Evolutionary conservation across 2,113 vertebrate species (phyloP).

Genomic region (Marmota flaviventris): DNA sequence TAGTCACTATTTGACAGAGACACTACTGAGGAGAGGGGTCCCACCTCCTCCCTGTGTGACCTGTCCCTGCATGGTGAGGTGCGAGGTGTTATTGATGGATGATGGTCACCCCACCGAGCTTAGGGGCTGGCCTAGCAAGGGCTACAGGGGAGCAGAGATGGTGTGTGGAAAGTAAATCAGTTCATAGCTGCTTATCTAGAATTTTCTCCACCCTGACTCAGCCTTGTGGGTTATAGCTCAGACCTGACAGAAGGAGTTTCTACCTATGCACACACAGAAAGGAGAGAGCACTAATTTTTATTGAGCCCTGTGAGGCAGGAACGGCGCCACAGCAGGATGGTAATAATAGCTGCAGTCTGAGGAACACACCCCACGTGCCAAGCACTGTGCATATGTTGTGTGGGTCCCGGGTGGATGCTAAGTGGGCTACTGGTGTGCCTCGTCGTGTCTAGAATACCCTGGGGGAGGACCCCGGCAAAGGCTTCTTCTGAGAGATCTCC

Average conservation of each 20-base stretch:
- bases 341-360: background rate
- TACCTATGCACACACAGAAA: background rate
- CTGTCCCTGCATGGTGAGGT: rapidly evolving
- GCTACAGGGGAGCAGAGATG: background rate
- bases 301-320: background rate
- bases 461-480: background rate
- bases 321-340: background rate
- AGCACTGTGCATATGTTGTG: background rate
- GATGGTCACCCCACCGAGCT: background rate
- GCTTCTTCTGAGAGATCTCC: background rate
- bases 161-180: background rate
- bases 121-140: background rate
- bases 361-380: background rate
- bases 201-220: background rate
- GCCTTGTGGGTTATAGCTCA: background rate
- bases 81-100: background rate
- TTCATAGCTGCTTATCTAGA: background rate
- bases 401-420: background rate
- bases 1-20: background rate
- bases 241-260: background rate
- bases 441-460: background rate
- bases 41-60: background rate
- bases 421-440: background rate
- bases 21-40: background rate
- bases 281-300: background rate